These are phyloP conservation scores for Monoplex corrugatus DNA, from an alignment of 2,888 invertebrate species.

Conservation along the genomic window DNA sequence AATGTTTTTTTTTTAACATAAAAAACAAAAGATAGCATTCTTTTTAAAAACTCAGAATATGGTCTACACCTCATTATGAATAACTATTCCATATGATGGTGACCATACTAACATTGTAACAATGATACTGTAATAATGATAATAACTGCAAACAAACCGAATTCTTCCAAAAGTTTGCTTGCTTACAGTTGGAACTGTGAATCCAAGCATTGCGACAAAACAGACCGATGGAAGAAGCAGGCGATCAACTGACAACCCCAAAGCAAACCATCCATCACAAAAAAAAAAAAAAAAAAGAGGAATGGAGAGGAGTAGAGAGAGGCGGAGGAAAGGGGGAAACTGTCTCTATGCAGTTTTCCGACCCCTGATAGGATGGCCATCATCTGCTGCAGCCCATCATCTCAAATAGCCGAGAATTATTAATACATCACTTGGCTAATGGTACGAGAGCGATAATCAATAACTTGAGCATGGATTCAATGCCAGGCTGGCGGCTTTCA, in stretches of 20 bases:
- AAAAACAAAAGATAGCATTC: too few relatives aligned
- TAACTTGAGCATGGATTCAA: slow-evolving; percentile 5
- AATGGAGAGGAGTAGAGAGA: neutral
- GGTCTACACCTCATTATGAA: too few relatives aligned
- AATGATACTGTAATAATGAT: too few relatives aligned
- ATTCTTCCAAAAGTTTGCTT: too few relatives aligned
- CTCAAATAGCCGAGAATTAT: neutral
- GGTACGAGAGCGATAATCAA: neutral
- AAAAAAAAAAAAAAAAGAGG: neutral
- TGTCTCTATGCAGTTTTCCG: neutral
- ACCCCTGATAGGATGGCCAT: neutral
- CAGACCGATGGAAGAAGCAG: neutral
- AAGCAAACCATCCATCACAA: neutral
- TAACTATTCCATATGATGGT: too few relatives aligned
- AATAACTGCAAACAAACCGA: too few relatives aligned
- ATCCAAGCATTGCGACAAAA: neutral
- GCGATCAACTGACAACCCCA: neutral
- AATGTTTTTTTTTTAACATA: too few relatives aligned
- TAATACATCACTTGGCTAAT: neutral
- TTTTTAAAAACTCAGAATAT: too few relatives aligned
- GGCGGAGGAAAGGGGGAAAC: neutral
- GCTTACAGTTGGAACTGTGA: too few relatives aligned
- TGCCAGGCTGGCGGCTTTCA: neutral
- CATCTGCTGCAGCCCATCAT: slow-evolving; percentile 3
- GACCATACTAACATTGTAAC: too few relatives aligned